Evolutionary conservation across 2,888 invertebrate genomes (phyloP).

Genomic region (Rhimphoctona megacephalus): DNA sequence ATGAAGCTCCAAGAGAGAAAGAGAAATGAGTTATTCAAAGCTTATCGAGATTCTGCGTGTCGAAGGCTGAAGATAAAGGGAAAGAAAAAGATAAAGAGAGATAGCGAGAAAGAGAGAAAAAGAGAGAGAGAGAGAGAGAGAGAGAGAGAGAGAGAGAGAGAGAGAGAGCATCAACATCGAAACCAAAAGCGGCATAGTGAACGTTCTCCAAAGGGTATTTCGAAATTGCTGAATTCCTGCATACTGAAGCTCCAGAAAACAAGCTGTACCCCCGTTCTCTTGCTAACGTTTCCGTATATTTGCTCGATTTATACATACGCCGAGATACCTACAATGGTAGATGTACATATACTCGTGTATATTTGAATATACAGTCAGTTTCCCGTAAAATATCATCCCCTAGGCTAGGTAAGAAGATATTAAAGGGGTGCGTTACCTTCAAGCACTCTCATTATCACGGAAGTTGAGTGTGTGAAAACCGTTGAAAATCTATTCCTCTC

Average conservation of each 20-base stretch:
- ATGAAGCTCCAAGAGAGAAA: slow-evolving; percentile 24
- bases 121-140: slow-evolving; percentile 29
- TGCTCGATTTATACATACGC: slow-evolving; percentile 16
- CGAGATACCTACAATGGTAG: slow-evolving; percentile 36
- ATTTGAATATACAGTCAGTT: slow-evolving; percentile 1
- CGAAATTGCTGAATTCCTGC: slow-evolving; percentile 67
- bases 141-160: slow-evolving; percentile 37
- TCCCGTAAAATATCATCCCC: slow-evolving; percentile 5
- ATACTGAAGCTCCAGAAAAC: slow-evolving; percentile 59
- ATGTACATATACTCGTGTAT: not conserved
- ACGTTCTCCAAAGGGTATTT: slow-evolving; percentile 60
- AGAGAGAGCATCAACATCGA: slow-evolving; percentile 21
- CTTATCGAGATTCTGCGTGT: slow-evolving; percentile 19
- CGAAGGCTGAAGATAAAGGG: slow-evolving; percentile 30
- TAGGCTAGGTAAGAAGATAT: not conserved
- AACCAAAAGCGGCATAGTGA: slow-evolving; percentile 53
- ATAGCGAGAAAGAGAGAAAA: no score
- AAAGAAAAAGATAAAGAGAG: slow-evolving; percentile 1
- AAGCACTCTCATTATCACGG: slow-evolving; percentile 6
- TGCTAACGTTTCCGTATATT: slow-evolving; percentile 50
- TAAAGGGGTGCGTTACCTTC: slow-evolving; percentile 29
- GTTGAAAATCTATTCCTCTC: not conserved
- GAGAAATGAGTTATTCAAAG: slow-evolving; percentile 26
- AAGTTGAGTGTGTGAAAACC: not conserved
- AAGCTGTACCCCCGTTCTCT: slow-evolving; percentile 60